Evolutionary conservation across 2,888 invertebrate genomes (phyloP), one percentile per base, ranked within the genome.

Genomic region (Pterobdella sp.): DNA sequence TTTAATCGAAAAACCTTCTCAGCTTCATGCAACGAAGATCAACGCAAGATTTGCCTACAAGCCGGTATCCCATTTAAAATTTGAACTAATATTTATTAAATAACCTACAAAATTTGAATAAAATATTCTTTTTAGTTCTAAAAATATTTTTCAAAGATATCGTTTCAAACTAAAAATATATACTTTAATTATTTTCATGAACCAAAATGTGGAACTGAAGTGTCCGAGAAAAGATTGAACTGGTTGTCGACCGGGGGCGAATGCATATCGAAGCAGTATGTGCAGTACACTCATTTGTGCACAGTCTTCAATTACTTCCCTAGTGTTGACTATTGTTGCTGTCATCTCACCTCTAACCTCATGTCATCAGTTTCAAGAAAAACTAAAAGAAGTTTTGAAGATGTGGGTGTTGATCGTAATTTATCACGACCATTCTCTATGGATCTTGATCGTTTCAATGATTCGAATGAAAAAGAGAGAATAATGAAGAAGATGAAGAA

Each of bases 221-320:
- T 74, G 22, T 31, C 60, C 3, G 72, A 73, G 35, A 66, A 69
- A 34, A 37, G 70, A 22, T 52, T 74, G 49, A 31, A 63, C 22
- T 64, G 69, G 72, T 42, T 75, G 52, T 42, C 75, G 18, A 72
- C 60, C 18, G 75, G 75, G 0, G 75, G 75, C 1, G 64, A 74
- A 31, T 75, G 75, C 66, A 64, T 60, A 34, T 67, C 66, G 63
- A 75, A 76, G 64, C 75, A 68, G 52, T 77, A 77, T 64, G 76
- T 77, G 14, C 77, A 77, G 72, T 76, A 74, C 73, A 77, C 77
- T 4, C 77, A 77, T 52, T 73, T 74, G 63, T 77, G 77, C 73
- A 74, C 72, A 26, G 75, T 77, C 37, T 68, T 72, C 73, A 72
- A 75, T 72, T 76, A 75, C 75, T 71, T 74, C n/a, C 77, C 76